Base-by-base conservation (phyloP, 1,140 invertebrate genomes). In the Diploscapter pachys region DNA sequence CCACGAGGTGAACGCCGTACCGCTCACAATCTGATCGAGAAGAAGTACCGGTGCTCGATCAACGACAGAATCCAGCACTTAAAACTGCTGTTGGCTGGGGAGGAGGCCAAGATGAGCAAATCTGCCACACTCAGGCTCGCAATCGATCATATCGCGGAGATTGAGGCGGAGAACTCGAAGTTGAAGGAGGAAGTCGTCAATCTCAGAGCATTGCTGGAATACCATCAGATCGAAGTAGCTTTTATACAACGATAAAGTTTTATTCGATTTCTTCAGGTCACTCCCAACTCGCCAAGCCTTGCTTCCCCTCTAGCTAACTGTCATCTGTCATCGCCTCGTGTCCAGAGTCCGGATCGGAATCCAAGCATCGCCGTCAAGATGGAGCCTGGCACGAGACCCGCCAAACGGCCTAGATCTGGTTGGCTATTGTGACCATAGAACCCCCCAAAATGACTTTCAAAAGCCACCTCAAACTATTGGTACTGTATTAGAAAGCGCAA, bases 21-120 rank as follows among this genome's bases (percentile, higher is more conserved):
- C 86, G 92, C 95, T 2, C 96, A 99, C 85, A 98, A 99, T 91
- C 95, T 94, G 8, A 98, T 98, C 80, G 96, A 99, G 86, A 90
- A 96, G 77, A 89, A 95, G 73, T 99, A 98, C 85, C 89, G 96
- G 78, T 95, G 94, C n/a, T 96, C 93, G 73, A 99, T 99, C 76
- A 98, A 98, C 89, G 96, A 98, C 88, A 95, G 95, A 87, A 98
- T 99, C 79, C 89, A 93, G 53, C 96, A 98, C 87, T 86, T 99
- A 13, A 98, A 98, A 87, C 93, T 95, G 87, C 92, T 98, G 77
- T 91, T 98, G 73, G 93, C 93, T 71, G 95, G 94, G 11, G 90
- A 91, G 79, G 92, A 95, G 81, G 93, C 94, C 3, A 98, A 98
- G 88, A 91, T 98, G 63, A 96, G 97, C 86, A 99, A 99, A 89